Base-by-base conservation (phyloP, 2,113 vertebrate species). In the Macroglossus sobrinus region DNA sequence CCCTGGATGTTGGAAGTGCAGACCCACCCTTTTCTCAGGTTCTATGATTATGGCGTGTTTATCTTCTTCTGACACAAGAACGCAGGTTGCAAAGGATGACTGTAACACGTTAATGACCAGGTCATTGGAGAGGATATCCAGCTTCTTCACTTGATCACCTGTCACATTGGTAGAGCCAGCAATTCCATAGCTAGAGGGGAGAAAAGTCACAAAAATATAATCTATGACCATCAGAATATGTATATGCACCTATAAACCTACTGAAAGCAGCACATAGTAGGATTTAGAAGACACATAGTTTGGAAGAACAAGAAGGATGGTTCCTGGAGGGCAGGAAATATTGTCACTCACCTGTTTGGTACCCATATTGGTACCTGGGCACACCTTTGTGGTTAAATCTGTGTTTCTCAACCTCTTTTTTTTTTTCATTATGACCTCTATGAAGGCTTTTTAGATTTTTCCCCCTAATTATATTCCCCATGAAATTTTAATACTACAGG, bases 51-150 rank as follows among this genome's bases (percentile, higher is more conserved):
- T 98, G 97, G 99, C 99, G 1, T 98, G 97, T 85, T 99, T 99
- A 6, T 99, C 98, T 97, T 99, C 99, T 98, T 99, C 99, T 0
- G 99, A 99, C 81, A 99, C 99, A 0, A 99, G 98, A 76, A 99
- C 98, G 35, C 99, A 99, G 8, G 99, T 98, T 88, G 99, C 98
- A 98, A 99, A 99, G 74, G 99, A 99, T 0, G 99, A 99, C 97
- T 99, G 99, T 64, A 99, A 98, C 99, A 99, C 99, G 97, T 99
- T 99, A 93, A 99, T 98, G 90, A 99, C 99, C 97, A 99, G 97
- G 96, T 99, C 99, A 78, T 99, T 99, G 98, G 99, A 99, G 93
- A 99, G 99, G 89, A 99, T 95, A 53, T 99, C 99, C 97, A 99
- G 92, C 96, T 99, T 99, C 98, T 99, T 99, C 10, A 99, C 99